Percentiles rank a stretch among this genome's conserved stretches.
phyloP scores from a whole-genome alignment of 2,113 vertebrate genomes.

The Gnathonemus echidnorhynchus region DNA sequence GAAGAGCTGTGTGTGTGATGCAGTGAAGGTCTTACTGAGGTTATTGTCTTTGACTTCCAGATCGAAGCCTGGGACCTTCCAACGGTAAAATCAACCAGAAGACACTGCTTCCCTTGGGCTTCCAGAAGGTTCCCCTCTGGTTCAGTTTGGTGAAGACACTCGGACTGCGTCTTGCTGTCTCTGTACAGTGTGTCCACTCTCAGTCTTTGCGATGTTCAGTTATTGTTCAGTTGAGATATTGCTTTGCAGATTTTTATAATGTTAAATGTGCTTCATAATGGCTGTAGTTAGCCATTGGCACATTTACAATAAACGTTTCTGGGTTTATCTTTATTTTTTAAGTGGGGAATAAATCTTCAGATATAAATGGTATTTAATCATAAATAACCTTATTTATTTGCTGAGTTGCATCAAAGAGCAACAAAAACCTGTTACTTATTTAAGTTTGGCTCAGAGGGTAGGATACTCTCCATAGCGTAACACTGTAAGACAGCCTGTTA shows the following conservation, averaged over 20 bases:
- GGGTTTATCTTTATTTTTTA: too few relatives aligned
- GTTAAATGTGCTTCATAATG: neutral
- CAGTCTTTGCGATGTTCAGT: neutral
- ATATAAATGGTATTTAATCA: neutral
- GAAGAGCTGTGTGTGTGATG: neutral
- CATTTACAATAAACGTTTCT: neutral
- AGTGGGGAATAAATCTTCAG: neutral
- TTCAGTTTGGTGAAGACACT: neutral
- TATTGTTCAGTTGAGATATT: neutral
- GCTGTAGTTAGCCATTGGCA: neutral
- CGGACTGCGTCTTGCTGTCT: neutral
- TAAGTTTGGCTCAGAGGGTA: neutral
- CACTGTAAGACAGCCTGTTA: neutral
- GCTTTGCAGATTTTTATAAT: neutral
- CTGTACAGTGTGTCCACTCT: neutral
- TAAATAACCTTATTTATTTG: neutral
- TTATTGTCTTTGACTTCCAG: neutral
- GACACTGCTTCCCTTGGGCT: neutral
- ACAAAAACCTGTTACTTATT: neutral
- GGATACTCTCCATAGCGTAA: neutral
- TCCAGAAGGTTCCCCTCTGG: neutral
- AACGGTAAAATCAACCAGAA: neutral
- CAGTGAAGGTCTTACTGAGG: neutral
- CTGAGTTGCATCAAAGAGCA: neutral
- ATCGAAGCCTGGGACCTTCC: conserved; percentile 6